Conservation (phyloP, 2,797 vertebrate species). For the Neoniphon sammara region DNA sequence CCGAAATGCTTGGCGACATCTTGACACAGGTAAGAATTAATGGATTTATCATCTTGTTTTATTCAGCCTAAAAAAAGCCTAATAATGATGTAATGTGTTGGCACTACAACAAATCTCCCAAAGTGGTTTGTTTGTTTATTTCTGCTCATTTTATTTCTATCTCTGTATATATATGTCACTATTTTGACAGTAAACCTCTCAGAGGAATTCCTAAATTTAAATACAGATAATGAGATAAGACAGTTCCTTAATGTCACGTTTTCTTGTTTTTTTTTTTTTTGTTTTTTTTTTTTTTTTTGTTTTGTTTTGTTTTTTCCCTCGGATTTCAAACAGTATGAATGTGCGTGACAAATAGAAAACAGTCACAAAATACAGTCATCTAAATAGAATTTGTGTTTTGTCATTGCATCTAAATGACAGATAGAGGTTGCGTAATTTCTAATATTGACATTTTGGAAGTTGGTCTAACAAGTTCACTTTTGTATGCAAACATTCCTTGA, state of each 20-base stretch:
- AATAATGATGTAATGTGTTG: slow-evolving; percentile 12
- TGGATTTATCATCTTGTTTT: slow-evolving; percentile 5
- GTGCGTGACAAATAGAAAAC: slow-evolving; percentile 1
- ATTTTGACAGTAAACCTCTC: slow-evolving; percentile 2
- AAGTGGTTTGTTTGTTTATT: slow-evolving; percentile 20
- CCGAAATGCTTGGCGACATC: slow-evolving; percentile 81
- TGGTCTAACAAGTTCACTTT: too few relatives aligned
- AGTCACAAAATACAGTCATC: not conserved
- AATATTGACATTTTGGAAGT: not conserved
- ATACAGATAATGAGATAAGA: slow-evolving; percentile 25
- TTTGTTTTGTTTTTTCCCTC: slow-evolving; percentile 3
- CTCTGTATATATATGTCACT: not conserved
- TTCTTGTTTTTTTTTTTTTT: slow-evolving; percentile 10
- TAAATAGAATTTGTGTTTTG: not conserved
- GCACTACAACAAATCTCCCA: not conserved
- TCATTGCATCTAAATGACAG: not conserved
- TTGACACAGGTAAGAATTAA: slow-evolving; percentile 72
- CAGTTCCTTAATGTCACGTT: too few relatives aligned
- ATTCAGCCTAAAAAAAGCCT: not conserved
- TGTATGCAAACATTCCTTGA: not conserved
- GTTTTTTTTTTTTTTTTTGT: slow-evolving; percentile 26
- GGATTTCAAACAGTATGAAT: slow-evolving; percentile 6
- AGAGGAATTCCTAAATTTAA: slow-evolving; percentile 19
- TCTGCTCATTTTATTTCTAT: slow-evolving; percentile 5
- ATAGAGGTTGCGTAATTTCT: not conserved